Percentiles rank a stretch among this genome's conserved stretches.
Evolutionary conservation across 1,140 invertebrate genomes (phyloP).

Genomic region (Gryon sp.): DNA sequence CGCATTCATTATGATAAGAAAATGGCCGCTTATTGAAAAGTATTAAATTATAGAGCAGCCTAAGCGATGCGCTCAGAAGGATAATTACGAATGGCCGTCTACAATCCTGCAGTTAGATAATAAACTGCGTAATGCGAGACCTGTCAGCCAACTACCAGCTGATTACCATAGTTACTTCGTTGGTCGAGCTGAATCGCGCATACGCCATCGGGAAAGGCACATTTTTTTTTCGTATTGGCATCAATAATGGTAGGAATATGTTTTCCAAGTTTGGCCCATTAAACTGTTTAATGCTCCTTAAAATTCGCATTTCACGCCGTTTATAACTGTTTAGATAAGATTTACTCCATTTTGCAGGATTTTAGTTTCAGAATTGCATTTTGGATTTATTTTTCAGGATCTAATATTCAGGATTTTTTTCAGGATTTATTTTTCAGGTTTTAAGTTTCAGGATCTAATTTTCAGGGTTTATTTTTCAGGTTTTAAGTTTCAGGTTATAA

Average conservation of each 20-base stretch:
- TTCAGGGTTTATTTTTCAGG: no score
- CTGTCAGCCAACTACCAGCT: constrained; percentile 61
- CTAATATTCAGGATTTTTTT: no score
- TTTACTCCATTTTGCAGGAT: no score
- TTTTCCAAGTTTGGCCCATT: constrained; percentile 42
- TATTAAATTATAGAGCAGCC: constrained; percentile 70
- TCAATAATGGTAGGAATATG: no score
- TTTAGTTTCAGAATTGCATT: no score
- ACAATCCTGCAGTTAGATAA: constrained; percentile 73
- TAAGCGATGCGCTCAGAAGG: constrained; percentile 67
- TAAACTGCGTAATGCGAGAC: constrained; percentile 68
- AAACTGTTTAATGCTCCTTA: constrained; percentile 21
- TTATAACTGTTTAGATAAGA: no score
- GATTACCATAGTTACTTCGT: constrained; percentile 67
- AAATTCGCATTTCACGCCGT: constrained; percentile 13
- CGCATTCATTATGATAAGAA: constrained; percentile 74
- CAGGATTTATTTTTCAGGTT: no score
- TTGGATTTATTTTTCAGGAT: no score
- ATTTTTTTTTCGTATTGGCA: constrained; percentile 66
- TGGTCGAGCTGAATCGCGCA: constrained; percentile 41
- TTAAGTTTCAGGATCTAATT: no score
- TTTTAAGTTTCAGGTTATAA: no score
- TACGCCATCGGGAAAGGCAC: constrained; percentile 41
- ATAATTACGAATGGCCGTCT: constrained; percentile 72
- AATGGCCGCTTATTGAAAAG: constrained; percentile 74